Base-by-base conservation (phyloP, 2,888 invertebrate genomes). In the Limenitis camilla region DNA sequence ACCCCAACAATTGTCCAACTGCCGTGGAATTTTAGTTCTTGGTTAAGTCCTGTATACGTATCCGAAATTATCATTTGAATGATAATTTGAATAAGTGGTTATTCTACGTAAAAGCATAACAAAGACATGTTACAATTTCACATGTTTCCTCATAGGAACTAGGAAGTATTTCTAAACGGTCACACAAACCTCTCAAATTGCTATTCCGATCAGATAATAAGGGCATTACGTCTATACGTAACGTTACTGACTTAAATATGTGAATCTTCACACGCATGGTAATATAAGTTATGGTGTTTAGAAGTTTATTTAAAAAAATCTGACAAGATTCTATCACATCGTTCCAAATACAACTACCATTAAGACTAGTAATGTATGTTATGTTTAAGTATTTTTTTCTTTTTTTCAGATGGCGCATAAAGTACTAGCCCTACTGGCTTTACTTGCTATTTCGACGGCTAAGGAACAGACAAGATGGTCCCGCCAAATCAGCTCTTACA, bases 401-500 rank as follows among this genome's bases (percentile, higher is more conserved):
- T 60, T 53, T 58, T 78, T 82, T 11, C 80, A 84, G 85, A 85
- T 84, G 84, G 74, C 76, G 74, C 76, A 74, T 69, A 71, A 70
- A 60, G 66, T 63, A 59, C 69, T 79, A 59, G 70, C 74, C 61
- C 74, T 74, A 63, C 63, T 81, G 53, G 61, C 74, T 55, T 55
- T 71, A 38, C 60, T 82, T 53, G 65, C 80, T 35, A 71, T 72
- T 30, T 61, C 73, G 50, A 66, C 76, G 49, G 71, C 69, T 8
- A 74, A 72, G 55, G 76, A 77, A 38, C 78, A 78, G 59, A 64
- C 76, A n/a, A 72, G 87, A 69, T 87, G 87, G 87, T 87, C 87
- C 11, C 76, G 87, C 8, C 87, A 87, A 60, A 81, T 87, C 69
- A 85, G 85, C 70, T 74, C 84, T 5, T 85, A 86, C 64, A 86